Evolutionary conservation across 2,113 vertebrate species (phyloP).

Genomic region (Machaerirhynchus nigripectus): DNA sequence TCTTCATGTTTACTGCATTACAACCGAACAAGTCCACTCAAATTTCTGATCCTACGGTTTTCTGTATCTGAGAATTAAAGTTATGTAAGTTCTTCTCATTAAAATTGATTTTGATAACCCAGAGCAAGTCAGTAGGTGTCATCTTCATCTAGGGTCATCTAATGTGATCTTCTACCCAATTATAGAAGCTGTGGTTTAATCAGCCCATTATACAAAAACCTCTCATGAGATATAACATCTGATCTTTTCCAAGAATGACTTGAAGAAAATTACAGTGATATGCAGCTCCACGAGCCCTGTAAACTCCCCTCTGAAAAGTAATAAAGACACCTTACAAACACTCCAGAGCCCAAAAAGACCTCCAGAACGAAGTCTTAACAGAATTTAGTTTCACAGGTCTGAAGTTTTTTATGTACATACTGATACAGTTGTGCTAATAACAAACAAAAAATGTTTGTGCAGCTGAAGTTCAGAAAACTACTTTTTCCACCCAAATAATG

Average conservation of each 20-base stretch:
- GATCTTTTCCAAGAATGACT: neutral
- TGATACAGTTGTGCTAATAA: neutral
- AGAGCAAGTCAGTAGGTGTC: neutral
- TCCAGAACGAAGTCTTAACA: neutral
- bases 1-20: neutral
- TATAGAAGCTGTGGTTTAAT: neutral
- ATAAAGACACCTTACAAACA: neutral
- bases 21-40: neutral
- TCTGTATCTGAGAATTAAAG: neutral
- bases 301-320: neutral
- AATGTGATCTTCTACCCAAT: neutral
- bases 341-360: neutral
- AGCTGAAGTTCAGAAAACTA: neutral
- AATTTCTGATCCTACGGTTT: neutral
- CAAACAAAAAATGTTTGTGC: neutral
- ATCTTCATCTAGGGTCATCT: neutral
- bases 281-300: neutral
- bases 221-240: neutral
- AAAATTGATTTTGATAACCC: neutral
- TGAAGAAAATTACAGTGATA: neutral
- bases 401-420: neutral
- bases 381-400: neutral
- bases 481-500: neutral
- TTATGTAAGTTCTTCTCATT: neutral
- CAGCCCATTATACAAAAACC: neutral